Base-by-base conservation (phyloP, 2,797 vertebrate species). In the Ateles fusciceps region DNA sequence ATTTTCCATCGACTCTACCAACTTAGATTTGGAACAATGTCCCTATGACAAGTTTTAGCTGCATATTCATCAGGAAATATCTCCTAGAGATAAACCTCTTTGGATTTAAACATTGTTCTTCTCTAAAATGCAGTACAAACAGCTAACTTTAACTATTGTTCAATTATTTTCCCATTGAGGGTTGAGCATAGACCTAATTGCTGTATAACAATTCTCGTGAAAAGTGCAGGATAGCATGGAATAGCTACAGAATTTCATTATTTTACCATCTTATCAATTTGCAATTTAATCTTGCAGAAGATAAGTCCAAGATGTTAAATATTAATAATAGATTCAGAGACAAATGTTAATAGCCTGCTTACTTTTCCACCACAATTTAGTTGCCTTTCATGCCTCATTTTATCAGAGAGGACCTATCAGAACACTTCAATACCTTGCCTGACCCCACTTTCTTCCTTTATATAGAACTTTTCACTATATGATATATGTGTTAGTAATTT, bases 301-400 rank as follows among this genome's bases (percentile, higher is more conserved):
- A 80, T 81, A 78, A 71, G 55, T 57, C 80, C 55, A 91, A 84
- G 96, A 94, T 59, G 33, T 36, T 64, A 91, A 89, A 44, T 89
- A 46, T 61, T 15, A 93, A n/a, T 89, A 46, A 61, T 15, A 92
- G 44, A 79, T 81, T 75, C 33, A 46, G 42, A 57, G 68, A 55
- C 21, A 74, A 80, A 80, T 68, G 64, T 61, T 68, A 68, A 68
- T 64, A 36, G 2, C 17, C 28, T 36, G 36, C 15, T 93, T 52
- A n/a, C 46, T 85, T 92, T 36, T 33, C 86, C 21, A 10, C n/a
- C 78, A 4, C 7, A 17, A 87, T 87, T 57, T 33, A 7, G 0
- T 46, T 74, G 64, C 2, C 64, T 55, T 80, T 75, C 4, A 13
- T 55, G 7, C 75, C 44, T 68, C 50, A 19, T 94, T 85, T 95